Evolutionary conservation across 2,113 vertebrate genomes (phyloP).

Genomic region (Orientallactaga bullata): DNA sequence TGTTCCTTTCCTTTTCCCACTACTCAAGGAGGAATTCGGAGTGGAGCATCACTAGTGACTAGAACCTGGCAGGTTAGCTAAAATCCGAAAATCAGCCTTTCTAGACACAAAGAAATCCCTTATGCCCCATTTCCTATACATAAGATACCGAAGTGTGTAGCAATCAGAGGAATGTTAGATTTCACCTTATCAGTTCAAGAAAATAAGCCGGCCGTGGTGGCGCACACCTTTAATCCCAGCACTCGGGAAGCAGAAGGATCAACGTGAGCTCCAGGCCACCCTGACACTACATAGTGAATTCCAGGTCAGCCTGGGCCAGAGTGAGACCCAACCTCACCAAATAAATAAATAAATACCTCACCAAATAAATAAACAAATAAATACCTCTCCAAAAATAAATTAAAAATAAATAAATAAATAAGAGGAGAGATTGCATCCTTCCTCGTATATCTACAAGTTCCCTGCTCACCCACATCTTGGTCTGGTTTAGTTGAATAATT

Average conservation of each 20-base stretch:
- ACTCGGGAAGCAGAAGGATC: no score
- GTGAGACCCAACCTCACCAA: no score
- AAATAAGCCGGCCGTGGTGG: no score
- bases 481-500: conserved; percentile 81
- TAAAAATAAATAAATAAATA: neutral
- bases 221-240: no score
- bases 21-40: neutral
- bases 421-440: conserved; percentile 49
- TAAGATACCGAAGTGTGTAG: neutral
- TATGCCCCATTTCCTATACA: neutral
- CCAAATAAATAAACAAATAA: no score
- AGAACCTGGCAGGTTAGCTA: neutral
- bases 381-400: no score
- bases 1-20: neutral
- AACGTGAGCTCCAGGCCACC: no score
- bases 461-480: conserved; percentile 65
- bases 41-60: neutral
- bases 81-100: neutral
- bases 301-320: no score
- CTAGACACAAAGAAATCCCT: neutral
- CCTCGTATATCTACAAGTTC: conserved; percentile 47
- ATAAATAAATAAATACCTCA: no score
- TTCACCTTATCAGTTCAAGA: neutral
- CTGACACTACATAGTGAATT: no score
- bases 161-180: neutral